Evolutionary conservation across 2,797 vertebrate species (phyloP), one percentile per base, ranked within the genome.

Genomic region (Pyrocephalus nanus): DNA sequence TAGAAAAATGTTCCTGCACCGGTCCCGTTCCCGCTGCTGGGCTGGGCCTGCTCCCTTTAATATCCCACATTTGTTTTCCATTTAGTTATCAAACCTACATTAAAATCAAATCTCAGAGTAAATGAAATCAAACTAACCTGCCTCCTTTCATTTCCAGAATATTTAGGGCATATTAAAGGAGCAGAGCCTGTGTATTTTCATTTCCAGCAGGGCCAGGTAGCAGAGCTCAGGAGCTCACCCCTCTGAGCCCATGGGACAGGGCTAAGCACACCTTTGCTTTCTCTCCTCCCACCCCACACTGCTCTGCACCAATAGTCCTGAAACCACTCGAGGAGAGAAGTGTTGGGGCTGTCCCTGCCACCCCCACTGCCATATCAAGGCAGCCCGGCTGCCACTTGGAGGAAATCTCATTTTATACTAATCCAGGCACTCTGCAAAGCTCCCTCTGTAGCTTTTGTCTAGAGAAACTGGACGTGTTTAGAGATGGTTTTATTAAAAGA

Each of bases 1-100:
- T 94, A 72, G 87, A 96, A 93, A 94, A 96, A 95, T 91, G 91
- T 96, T 96, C 95, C 95, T 97, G 73, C 74, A 88, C 93, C 32
- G 42, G 76, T 95, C 89, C 87, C 1, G 42, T 76, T 94, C 92
- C 95, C 22, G 78, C 72, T 2, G 25, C 88, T 29, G 83, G 77
- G 61, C 73, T 7, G 62, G 73, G 90, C 62, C 0, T 7, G 55
- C 82, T 75, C 43, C 51, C 71, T 76, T 70, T 96, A 88, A 93
- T 90, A 74, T 60, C 70, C 72, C 81, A 96, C 96, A 95, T 95
- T 94, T 94, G 95, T 73, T 96, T 97, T 90, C 81, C 89, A 96
- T 97, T 97, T 94, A 90, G 62, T 29, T 90, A 92, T 95, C 92
- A 95, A 96, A 94, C 50, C 57, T 66, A 71, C 83, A 83, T 93